phyloP scores from a whole-genome alignment of 2,797 vertebrate species.

The Pogoniulus pusillus region DNA sequence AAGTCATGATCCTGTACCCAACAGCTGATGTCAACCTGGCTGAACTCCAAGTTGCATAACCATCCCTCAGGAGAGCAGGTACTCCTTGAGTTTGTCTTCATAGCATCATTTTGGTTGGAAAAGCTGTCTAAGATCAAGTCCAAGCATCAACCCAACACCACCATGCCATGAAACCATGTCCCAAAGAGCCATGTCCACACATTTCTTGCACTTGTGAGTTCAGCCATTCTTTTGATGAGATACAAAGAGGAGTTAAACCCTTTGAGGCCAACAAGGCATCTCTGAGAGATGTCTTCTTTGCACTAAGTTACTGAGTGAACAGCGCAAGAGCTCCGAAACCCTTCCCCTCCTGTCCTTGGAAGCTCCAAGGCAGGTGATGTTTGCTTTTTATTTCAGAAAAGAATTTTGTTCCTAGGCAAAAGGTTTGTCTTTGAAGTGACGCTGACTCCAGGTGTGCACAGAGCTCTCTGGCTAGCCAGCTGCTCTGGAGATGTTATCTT shows the following conservation, averaged over 20 bases:
- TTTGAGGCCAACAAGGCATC: not conserved
- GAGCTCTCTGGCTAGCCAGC: not conserved
- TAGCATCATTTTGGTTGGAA: no score
- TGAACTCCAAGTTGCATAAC: not conserved
- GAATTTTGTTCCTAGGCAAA: not conserved
- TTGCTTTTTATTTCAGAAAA: not conserved
- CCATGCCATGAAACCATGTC: no score
- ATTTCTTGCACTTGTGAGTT: no score
- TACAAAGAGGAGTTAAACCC: not conserved
- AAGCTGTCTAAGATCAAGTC: no score
- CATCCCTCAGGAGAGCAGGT: rapidly evolving
- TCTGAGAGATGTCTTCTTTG: not conserved
- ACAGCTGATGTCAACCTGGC: not conserved
- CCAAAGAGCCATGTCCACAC: no score
- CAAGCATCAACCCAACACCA: no score
- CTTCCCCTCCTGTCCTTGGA: not conserved
- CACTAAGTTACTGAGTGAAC: not conserved
- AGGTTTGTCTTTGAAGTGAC: not conserved
- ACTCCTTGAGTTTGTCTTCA: not conserved
- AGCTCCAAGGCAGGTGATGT: not conserved
- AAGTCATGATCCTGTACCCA: not conserved
- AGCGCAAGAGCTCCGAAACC: not conserved
- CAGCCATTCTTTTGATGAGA: not conserved
- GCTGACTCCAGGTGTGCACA: not conserved
- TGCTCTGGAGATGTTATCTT: not conserved